These are phyloP conservation scores for Epistrophe grossulariae DNA, from an alignment of 2,888 invertebrate genomes.

Conservation along the genomic window DNA sequence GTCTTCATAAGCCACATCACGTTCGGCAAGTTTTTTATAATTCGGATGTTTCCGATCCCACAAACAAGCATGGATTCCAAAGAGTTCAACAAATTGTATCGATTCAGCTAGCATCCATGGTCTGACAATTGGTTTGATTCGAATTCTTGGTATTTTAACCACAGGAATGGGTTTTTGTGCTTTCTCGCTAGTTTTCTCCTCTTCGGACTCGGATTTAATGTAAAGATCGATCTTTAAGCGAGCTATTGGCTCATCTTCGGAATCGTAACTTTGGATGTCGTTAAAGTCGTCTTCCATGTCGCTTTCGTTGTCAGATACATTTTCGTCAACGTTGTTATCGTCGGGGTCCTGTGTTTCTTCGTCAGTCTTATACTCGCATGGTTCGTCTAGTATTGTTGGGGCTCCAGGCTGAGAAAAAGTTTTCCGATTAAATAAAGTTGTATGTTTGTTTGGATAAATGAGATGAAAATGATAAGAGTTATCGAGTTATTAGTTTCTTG, in stretches of 20 bases:
- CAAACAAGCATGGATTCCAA: constrained; percentile 64
- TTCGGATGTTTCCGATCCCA: constrained; percentile 59
- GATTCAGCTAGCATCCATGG: constrained; percentile 76
- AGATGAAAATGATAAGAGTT: too few relatives aligned
- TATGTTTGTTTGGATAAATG: too few relatives aligned
- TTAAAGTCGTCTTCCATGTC: constrained; percentile 25
- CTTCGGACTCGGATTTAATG: constrained; percentile 51
- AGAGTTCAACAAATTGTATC: constrained; percentile 73
- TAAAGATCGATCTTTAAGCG: constrained; percentile 29
- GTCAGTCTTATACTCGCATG: constrained; percentile 4
- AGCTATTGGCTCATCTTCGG: constrained; percentile 62
- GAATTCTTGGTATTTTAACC: constrained; percentile 52
- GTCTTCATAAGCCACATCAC: constrained; percentile 56
- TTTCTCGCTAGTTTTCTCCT: background rate
- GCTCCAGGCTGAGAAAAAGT: constrained; percentile 28
- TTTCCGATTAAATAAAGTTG: background rate
- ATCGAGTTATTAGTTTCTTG: too few relatives aligned
- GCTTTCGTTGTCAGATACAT: constrained; percentile 1
- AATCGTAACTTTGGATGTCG: constrained; percentile 54
- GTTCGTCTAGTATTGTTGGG: constrained; percentile 9
- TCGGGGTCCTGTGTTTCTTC: background rate
- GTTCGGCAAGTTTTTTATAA: constrained; percentile 31
- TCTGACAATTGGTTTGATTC: constrained; percentile 54
- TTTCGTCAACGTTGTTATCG: background rate
- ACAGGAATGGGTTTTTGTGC: background rate